Percentiles rank a stretch among this genome's conserved stretches.
Evolutionary conservation across 2,797 vertebrate species (phyloP).

Genomic region (Enteromius treurensis): DNA sequence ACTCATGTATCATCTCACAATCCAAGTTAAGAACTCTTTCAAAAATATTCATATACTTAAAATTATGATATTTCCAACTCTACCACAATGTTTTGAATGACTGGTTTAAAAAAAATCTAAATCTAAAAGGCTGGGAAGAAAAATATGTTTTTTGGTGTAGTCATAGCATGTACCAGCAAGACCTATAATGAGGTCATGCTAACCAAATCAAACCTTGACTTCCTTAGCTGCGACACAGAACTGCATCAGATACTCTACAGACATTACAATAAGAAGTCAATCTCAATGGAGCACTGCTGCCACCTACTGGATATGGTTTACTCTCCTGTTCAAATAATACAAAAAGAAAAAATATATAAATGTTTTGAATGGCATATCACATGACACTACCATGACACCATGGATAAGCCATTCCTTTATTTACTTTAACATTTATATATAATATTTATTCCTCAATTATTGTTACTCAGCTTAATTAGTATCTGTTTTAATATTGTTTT

Average conservation of each 20-base stretch:
- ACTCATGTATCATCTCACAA: neutral
- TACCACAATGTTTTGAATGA: neutral
- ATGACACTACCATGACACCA: neutral
- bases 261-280: neutral
- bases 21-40: neutral
- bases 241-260: neutral
- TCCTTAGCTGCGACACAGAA: neutral
- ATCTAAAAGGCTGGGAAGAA: neutral
- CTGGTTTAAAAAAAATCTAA: neutral
- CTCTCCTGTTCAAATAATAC: constrained; percentile 21
- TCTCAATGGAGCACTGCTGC: constrained; percentile 35
- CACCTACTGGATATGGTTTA: constrained; percentile 51
- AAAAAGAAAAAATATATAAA: neutral
- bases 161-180: neutral
- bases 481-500: neutral
- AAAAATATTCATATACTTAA: neutral
- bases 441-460: neutral
- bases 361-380: neutral
- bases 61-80: neutral
- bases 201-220: neutral
- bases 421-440: neutral
- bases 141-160: neutral
- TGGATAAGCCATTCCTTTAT: neutral
- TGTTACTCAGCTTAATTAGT: neutral
- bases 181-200: neutral